Evolutionary conservation across 2,888 invertebrate genomes (phyloP).

Genomic region (Prenolepis imparis): DNA sequence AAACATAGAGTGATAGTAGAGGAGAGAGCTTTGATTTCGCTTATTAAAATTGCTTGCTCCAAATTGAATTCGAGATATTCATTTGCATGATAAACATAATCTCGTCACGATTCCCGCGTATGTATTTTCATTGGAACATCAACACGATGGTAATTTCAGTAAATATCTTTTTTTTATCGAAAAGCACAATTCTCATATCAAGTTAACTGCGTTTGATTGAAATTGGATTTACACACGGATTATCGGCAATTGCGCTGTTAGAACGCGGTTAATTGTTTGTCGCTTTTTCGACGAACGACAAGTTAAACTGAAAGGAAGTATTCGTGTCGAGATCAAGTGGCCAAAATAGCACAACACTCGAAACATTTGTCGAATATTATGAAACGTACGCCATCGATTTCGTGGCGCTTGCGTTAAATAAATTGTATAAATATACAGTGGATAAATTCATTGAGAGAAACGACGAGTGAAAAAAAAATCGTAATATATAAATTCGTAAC

Average conservation of each 20-base stretch:
- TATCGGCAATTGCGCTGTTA: slow-evolving; percentile 54
- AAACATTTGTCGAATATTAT: background rate
- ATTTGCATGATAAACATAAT: slow-evolving; percentile 36
- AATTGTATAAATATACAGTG: no score
- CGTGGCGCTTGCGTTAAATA: background rate
- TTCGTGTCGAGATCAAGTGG: slow-evolving; percentile 20
- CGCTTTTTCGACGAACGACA: slow-evolving; percentile 48
- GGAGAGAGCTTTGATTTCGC: background rate
- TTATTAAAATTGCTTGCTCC: slow-evolving; percentile 41
- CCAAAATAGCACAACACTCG: background rate
- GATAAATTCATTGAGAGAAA: background rate
- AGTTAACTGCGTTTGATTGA: slow-evolving; percentile 57
- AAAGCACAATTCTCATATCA: slow-evolving; percentile 68
- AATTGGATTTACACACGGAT: slow-evolving; percentile 59
- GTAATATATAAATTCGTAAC: background rate
- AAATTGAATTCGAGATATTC: slow-evolving; percentile 48
- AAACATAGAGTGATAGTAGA: background rate
- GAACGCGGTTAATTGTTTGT: slow-evolving; percentile 22
- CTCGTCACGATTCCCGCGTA: slow-evolving; percentile 30
- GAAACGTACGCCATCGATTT: background rate
- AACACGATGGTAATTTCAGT: slow-evolving; percentile 37
- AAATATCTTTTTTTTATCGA: slow-evolving; percentile 61
- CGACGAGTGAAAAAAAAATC: background rate
- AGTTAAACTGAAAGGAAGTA: slow-evolving; percentile 37
- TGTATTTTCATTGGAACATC: slow-evolving; percentile 38